A percentile compares a stretch with the other conserved stretches of the same genome.
Conservation (phyloP, 2,888 invertebrate species). For the Aleiodes testaceus region DNA sequence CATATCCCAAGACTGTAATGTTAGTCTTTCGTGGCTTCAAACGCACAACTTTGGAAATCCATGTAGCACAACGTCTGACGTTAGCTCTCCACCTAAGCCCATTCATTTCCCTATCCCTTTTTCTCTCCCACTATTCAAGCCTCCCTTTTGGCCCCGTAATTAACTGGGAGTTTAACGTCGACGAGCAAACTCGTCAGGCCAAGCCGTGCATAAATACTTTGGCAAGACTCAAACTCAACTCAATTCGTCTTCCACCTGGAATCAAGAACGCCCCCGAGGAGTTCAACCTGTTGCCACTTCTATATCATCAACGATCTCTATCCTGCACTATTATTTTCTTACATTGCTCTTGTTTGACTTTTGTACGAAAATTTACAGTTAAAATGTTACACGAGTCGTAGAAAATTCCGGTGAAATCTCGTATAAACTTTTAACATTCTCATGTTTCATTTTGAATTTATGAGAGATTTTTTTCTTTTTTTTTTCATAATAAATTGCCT, state of each 20-base stretch:
- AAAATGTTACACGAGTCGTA: not conserved
- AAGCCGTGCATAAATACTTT: constrained; percentile 15
- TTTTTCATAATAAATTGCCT: not conserved
- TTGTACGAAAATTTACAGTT: not conserved
- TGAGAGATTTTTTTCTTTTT: no score
- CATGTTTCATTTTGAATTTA: no score
- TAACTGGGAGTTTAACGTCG: constrained; percentile 22
- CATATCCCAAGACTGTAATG: not conserved
- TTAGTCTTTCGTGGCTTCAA: not conserved
- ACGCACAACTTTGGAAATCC: not conserved
- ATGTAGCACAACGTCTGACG: not conserved
- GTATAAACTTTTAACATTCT: no score
- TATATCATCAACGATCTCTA: constrained; percentile 12
- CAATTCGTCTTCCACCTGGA: constrained; percentile 40
- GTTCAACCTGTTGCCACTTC: constrained; percentile 41
- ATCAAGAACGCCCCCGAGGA: constrained; percentile 35
- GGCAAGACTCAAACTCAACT: constrained; percentile 11
- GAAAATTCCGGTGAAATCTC: not conserved
- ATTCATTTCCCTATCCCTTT: not conserved
- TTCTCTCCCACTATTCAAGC: not conserved
- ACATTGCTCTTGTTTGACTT: not conserved
- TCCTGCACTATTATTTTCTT: not conserved
- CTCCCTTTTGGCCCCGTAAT: constrained; percentile 3
- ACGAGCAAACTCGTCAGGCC: constrained; percentile 19
- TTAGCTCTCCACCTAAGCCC: not conserved